Percentiles rank a stretch among this genome's conserved stretches.
These are phyloP conservation scores for Altica lythri DNA, from an alignment of 2,888 invertebrate species.

Conservation along the genomic window DNA sequence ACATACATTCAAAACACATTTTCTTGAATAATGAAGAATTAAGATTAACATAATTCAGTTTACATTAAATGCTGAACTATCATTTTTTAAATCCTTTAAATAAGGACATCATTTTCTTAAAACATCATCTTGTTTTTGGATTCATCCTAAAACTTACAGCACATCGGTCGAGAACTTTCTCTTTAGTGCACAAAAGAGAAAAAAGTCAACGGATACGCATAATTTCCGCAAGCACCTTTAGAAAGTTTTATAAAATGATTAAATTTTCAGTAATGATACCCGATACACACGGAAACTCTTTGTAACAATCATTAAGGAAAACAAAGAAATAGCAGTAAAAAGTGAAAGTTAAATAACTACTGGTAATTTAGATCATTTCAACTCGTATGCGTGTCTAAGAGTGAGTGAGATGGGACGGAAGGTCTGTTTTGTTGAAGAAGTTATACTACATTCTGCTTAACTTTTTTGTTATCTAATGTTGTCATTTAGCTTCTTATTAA, in stretches of 20 bases:
- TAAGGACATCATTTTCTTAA: background rate
- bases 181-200: background rate
- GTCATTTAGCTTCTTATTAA: too few relatives aligned
- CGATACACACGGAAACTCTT: slow-evolving; percentile 17
- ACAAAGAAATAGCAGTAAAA: slow-evolving; percentile 19
- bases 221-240: slow-evolving; percentile 21
- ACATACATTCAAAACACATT: too few relatives aligned
- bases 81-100: background rate
- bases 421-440: too few relatives aligned
- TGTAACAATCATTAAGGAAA: slow-evolving; percentile 21
- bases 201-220: slow-evolving; percentile 4
- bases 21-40: too few relatives aligned
- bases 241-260: slow-evolving; percentile 4
- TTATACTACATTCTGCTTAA: too few relatives aligned
- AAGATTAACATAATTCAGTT: too few relatives aligned
- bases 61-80: background rate
- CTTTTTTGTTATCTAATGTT: too few relatives aligned
- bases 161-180: background rate
- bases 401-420: background rate
- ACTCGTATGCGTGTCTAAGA: background rate
- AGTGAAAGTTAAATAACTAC: slow-evolving; percentile 16
- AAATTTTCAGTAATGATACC: slow-evolving; percentile 10
- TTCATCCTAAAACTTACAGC: background rate
- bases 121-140: background rate
- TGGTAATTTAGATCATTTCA: slow-evolving; percentile 2